phyloP scores from a whole-genome alignment of 2,888 invertebrate species.

The Busseola fusca region DNA sequence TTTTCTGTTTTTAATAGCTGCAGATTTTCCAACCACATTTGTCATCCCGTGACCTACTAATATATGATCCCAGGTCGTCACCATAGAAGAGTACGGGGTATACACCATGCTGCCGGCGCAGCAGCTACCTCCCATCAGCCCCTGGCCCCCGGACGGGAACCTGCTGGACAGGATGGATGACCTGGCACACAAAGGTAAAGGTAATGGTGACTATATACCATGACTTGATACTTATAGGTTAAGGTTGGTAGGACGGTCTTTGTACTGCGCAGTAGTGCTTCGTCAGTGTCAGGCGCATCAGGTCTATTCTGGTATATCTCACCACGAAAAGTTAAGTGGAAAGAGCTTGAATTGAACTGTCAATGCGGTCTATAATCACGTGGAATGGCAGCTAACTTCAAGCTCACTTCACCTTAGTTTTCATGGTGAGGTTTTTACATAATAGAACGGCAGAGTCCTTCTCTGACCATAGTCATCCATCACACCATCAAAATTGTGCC shows the following conservation, averaged over 20 bases:
- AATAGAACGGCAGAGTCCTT: background rate
- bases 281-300: background rate
- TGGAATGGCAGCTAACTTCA: background rate
- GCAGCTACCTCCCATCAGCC: constrained; percentile 94
- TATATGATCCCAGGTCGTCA: constrained; percentile 77
- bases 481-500: background rate
- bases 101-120: constrained; percentile 94
- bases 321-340: background rate
- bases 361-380: background rate
- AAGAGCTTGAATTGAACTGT: background rate
- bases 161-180: constrained; percentile 95
- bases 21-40: background rate
- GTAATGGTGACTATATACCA: constrained; percentile 85
- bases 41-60: constrained; percentile 17
- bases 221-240: constrained; percentile 52
- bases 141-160: constrained; percentile 94
- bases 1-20: background rate
- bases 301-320: background rate
- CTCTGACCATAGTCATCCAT: too few species aligned
- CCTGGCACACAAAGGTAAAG: constrained; percentile 95
- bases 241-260: background rate
- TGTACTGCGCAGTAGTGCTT: constrained; percentile 5
- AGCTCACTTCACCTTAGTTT: background rate
- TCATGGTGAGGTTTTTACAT: background rate
- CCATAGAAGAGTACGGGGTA: constrained; percentile 88